These are phyloP conservation scores for Tragelaphus eurycerus DNA, from an alignment of 2,797 vertebrate species.

Conservation along the genomic window DNA sequence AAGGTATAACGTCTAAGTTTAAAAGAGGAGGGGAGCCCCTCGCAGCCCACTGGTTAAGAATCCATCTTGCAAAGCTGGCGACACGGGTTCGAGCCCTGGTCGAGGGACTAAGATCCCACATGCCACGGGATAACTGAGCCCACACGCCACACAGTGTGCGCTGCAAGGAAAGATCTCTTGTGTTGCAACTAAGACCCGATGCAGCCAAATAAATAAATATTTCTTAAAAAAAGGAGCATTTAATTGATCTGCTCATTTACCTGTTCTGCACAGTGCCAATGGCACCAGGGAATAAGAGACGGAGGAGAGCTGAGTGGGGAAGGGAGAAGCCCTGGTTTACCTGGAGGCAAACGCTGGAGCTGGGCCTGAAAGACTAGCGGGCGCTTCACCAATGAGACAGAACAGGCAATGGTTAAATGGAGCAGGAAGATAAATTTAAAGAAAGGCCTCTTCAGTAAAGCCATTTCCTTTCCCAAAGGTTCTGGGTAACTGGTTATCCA, in stretches of 20 bases:
- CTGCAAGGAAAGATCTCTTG: not conserved
- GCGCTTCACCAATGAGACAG: not conserved
- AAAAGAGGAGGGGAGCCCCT: not conserved
- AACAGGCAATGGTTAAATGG: not conserved
- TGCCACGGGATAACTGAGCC: not conserved
- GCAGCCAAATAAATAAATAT: not conserved
- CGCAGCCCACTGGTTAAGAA: not conserved
- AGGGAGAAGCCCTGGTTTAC: not conserved
- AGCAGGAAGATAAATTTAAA: constrained; percentile 27
- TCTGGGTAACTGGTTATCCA: constrained; percentile 46
- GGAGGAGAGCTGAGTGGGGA: not conserved
- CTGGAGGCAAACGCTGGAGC: not conserved
- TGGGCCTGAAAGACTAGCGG: not conserved
- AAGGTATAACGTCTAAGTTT: not conserved
- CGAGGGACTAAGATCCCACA: not conserved
- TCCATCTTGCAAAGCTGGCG: not conserved
- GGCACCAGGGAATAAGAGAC: not conserved
- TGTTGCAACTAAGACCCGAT: not conserved
- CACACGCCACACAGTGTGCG: not conserved
- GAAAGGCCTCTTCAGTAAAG: not conserved
- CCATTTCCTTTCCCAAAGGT: constrained; percentile 34
- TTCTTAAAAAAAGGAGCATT: not conserved
- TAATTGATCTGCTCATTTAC: not conserved
- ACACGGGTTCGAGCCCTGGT: not conserved
- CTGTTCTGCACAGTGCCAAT: not conserved